Evolutionary conservation across 2,888 invertebrate genomes (phyloP).

Genomic region (Bembecia ichneumoniformis): DNA sequence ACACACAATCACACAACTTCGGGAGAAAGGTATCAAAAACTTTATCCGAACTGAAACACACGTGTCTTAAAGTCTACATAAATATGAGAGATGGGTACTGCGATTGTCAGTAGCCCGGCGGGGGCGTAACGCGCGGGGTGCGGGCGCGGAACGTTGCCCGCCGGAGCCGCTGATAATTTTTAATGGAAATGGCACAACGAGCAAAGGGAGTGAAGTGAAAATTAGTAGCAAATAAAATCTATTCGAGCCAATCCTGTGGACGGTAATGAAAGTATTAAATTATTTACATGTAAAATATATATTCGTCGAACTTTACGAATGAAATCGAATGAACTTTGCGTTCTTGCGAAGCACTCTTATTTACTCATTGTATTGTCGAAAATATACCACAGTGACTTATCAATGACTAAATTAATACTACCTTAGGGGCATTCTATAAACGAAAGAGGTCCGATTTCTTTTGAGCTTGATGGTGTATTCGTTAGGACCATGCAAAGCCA

Average conservation of each 20-base stretch:
- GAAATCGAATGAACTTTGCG: no score
- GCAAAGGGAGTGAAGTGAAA: slow-evolving; percentile 31
- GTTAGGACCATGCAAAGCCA: neutral
- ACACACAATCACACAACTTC: neutral
- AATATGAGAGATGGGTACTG: no score
- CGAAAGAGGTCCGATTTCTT: no score
- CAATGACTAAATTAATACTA: no score
- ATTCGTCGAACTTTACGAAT: no score
- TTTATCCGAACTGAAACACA: neutral
- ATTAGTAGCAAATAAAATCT: slow-evolving; percentile 11
- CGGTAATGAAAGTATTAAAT: neutral
- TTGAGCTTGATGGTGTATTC: neutral
- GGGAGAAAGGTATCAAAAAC: neutral
- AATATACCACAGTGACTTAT: no score
- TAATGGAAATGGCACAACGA: slow-evolving; percentile 66
- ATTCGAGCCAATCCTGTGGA: slow-evolving; percentile 67
- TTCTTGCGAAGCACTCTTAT: no score
- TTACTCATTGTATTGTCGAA: no score
- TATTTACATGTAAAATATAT: no score
- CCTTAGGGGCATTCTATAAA: no score
- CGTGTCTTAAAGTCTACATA: no score
- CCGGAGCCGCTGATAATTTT: slow-evolving; percentile 26
- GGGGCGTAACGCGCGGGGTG: slow-evolving; percentile 51
- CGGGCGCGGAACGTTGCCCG: slow-evolving; percentile 40
- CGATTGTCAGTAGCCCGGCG: slow-evolving; percentile 28